Base-by-base conservation (phyloP, 2,113 vertebrate genomes). In the Nycticryphes semicollaris region DNA sequence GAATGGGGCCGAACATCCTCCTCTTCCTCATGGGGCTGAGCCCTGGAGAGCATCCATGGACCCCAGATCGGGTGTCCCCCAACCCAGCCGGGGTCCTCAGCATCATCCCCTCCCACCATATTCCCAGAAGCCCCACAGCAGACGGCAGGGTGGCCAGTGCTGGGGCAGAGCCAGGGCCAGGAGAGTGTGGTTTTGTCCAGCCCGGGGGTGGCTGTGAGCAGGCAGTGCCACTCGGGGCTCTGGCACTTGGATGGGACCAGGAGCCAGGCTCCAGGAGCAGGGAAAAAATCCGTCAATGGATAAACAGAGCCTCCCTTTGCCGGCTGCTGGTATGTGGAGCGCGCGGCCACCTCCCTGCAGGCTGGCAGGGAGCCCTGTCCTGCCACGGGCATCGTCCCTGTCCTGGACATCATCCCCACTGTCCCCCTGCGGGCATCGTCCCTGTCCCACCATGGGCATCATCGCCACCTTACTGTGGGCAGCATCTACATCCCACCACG, bases 241-340 rank as follows among this genome's bases (percentile, higher is more conserved):
- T 64, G 57, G 63, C 19, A 4, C 25, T 9, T 12, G 78, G 63
- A 56, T 0, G 39, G 57, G 54, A 70, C 22, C 53, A 2, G 79
- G 60, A 70, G 84, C 87, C 90, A 76, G 94, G 84, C 59, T 75
- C 78, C 6, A 39, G 5, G 78, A 92, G 83, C 94, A 96, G 96
- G 94, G 89, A 96, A 96, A 95, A 85, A 76, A 47, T 31, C 96
- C 3, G 89, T 94, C 96, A 85, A 7, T 1, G 94, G 86, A 85
- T 83, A 95, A 95, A 93, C 91, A 95, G 47, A 76, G n/a, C 68
- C 43, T 87, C 56, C 77, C 57, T 39, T 4, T 3, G 68, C 78
- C 24, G 82, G 66, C 78, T 37, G 56, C 79, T 84, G 94, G 69
- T 51, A 81, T 91, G 75, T 2, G 64, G 77, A 82, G 73, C 27